Evolutionary conservation across 2,797 vertebrate genomes (phyloP), one percentile per base, ranked within the genome.

Genomic region (Gymnodraco acuticeps): DNA sequence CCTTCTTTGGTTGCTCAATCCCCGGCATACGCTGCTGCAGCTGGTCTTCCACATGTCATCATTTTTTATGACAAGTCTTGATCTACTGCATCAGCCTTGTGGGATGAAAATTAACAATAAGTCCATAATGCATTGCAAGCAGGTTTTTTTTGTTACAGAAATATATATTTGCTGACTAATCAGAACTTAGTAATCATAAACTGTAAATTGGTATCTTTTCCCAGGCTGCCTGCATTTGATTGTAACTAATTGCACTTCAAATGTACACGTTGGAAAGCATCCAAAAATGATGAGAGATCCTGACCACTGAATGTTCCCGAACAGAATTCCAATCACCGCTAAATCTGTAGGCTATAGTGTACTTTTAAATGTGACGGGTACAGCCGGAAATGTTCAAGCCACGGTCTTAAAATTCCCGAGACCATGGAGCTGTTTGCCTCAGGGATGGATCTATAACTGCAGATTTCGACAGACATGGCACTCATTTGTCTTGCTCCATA

Each of bases 291-390:
- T 66, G 60, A 82, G 41, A 74, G 59, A 84, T 86, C 64, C 64
- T 76, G 67, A 90, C 85, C 77, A 70, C 83, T 64, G 80, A 86
- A 89, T 77, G 80, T 87, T 88, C 81, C 80, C 77, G 80, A 77
- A 86, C 54, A 82, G 72, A 83, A 86, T 83, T 88, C 80, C 23
- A 72, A 82, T 62, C 60, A 56, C 75, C 76, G 55, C 75, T 72
- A 78, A 90, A 86, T 85, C 65, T 82, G 71, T 73, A 60, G 8
- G 55, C 43, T 53, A 55, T 23, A 23, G 75, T 56, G 72, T 75
- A 59, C 70, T 88, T 75, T 77, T 69, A 66, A 72, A 82, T 90
- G 78, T 78, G 83, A 89, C 55, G 73, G 67, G 50, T 72, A 83
- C 51, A 83, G 71, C 74, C 76, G 70, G 87, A 88, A 92, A 87